These are phyloP conservation scores for Rynchops niger DNA, from an alignment of 2,113 vertebrate species.

Conservation along the genomic window DNA sequence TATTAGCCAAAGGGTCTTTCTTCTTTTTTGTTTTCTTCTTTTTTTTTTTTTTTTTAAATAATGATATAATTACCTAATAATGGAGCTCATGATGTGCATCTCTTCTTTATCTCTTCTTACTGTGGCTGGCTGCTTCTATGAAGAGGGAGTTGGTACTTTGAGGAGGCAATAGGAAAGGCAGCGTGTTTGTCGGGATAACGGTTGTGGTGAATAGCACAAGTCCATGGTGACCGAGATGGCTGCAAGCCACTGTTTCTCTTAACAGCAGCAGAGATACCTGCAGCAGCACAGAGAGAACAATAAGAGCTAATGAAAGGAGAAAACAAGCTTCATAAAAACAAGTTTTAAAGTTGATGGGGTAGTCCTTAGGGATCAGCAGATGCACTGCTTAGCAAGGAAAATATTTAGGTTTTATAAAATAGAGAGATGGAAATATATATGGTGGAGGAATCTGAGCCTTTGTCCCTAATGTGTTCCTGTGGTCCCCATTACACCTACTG, in stretches of 20 bases:
- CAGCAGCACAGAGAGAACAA: background rate
- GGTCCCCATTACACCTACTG: background rate
- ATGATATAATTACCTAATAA: background rate
- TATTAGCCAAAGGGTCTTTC: background rate
- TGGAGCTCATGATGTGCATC: background rate
- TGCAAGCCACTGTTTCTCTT: background rate
- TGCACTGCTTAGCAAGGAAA: background rate
- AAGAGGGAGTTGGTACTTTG: background rate
- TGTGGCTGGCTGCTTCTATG: background rate
- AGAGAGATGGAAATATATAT: background rate
- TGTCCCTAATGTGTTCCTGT: background rate
- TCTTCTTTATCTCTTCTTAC: conserved; percentile 3
- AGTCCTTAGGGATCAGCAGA: background rate
- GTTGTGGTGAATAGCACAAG: background rate
- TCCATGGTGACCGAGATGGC: background rate
- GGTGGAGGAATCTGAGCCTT: background rate
- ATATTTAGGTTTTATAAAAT: background rate
- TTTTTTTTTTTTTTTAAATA: background rate
- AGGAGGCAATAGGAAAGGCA: background rate
- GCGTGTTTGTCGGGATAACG: background rate
- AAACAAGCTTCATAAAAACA: conserved; percentile 25
- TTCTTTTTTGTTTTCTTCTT: too few species aligned
- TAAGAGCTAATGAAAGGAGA: conserved; percentile 3
- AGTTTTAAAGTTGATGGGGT: background rate
- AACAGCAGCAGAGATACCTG: background rate